Base-by-base conservation (phyloP, 2,113 vertebrate species). In the Carollia perspicillata region DNA sequence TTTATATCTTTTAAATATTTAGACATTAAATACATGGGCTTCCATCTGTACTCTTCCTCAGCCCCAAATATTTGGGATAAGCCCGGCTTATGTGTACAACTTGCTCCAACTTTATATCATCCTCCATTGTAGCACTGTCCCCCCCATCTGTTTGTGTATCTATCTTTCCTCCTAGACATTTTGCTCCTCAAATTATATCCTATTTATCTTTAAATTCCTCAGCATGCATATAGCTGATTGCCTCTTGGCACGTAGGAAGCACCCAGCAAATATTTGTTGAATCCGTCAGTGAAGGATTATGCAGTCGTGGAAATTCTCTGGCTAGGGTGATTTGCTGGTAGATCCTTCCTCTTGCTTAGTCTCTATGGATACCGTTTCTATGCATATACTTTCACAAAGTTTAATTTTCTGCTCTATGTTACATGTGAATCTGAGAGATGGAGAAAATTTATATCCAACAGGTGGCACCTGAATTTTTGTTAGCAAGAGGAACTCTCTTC, bases 141-240 rank as follows among this genome's bases (percentile, higher is more conserved):
- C 69, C 42, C 72, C 55, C 78, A 7, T 87, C 9, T 42, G 35
- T 75, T 68, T 63, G 75, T 63, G 2, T 80, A 9, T 95, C 47
- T 83, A 1, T 75, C n/a, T 88, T 12, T 81, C 49, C 11, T 72
- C 12, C 23, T 86, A 42, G 42, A 53, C 11, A 78, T 68, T 85
- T 89, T 60, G 8, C 30, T 71, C 33, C 20, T 90, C 74, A 85
- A 72, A 49, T 53, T n/a, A 66, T 89, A 28, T n/a, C 28, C 47
- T 91, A 18, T 77, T 96, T 94, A 80, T 68, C 55, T 95, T 93
- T 77, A 44, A 77, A 77, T 81, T 80, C n/a, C 51, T 71, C 3
- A n/a, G 20, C 37, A 51, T 16, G 55, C 35, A 51, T 12, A 49
- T 47, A 78, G 51, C 16, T 13, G 26, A 78, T 69, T 80, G 14